phyloP scores from a whole-genome alignment of 2,888 invertebrate species.

The Ectemnius lituratus region DNA sequence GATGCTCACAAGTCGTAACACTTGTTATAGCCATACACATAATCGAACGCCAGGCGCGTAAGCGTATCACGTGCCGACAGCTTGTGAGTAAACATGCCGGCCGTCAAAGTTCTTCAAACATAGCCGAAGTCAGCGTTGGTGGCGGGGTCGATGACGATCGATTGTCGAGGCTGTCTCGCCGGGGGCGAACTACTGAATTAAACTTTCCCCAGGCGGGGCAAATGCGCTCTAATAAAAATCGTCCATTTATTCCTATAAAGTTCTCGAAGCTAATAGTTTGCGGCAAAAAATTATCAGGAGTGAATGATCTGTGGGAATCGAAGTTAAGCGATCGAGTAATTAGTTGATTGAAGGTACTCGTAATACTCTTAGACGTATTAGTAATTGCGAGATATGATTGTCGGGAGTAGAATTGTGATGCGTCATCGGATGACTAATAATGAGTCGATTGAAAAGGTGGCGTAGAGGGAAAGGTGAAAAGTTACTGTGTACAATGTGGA shows the following conservation, averaged over 20 bases:
- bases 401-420: neutral
- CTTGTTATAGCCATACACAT: slow-evolving; percentile 24
- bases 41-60: slow-evolving; percentile 10
- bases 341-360: no score
- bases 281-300: neutral
- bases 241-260: no score
- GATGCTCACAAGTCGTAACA: slow-evolving; percentile 19
- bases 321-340: no score
- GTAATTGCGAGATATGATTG: no score
- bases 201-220: no score
- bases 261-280: no score
- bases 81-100: slow-evolving; percentile 32
- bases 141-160: no score
- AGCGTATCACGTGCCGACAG: slow-evolving; percentile 38
- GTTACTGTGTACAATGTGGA: slow-evolving; percentile 7
- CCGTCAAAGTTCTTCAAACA: slow-evolving; percentile 25
- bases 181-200: no score
- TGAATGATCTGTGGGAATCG: no score
- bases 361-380: no score
- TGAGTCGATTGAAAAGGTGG: slow-evolving; percentile 10
- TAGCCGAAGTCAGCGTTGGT: neutral
- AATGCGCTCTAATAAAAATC: no score
- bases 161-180: no score
- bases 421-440: slow-evolving; percentile 3
- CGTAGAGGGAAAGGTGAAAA: slow-evolving; percentile 7